Percentiles rank a stretch among this genome's conserved stretches.
phyloP scores from a whole-genome alignment of 2,797 vertebrate genomes.

The Pristis pectinata region DNA sequence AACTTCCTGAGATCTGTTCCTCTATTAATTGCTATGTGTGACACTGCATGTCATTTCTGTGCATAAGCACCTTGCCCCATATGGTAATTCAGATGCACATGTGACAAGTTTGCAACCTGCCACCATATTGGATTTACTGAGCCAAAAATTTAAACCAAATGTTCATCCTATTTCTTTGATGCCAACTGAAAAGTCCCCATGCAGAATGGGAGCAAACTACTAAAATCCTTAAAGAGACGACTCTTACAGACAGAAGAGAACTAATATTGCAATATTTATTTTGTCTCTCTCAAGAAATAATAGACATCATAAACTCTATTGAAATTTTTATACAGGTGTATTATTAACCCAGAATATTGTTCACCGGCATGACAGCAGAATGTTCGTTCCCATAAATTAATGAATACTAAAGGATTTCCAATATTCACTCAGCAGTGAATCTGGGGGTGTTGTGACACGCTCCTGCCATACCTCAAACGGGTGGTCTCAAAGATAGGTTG shows the following conservation, averaged over 20 bases:
- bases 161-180: conserved; percentile 26
- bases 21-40: conserved; percentile 35
- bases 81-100: conserved; percentile 34
- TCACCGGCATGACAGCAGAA: neutral
- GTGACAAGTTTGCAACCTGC: conserved; percentile 34
- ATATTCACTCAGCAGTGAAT: neutral
- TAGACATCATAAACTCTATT: neutral
- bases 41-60: conserved; percentile 35
- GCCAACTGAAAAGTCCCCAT: conserved; percentile 4
- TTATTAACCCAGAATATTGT: neutral
- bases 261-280: neutral
- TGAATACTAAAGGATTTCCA: neutral
- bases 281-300: neutral
- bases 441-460: neutral
- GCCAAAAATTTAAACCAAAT: conserved; percentile 34
- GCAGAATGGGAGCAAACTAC: neutral
- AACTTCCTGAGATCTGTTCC: conserved; percentile 36
- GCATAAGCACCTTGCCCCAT: conserved; percentile 24
- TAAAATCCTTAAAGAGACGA: neutral
- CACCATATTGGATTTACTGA: conserved; percentile 35
- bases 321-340: neutral
- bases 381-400: neutral
- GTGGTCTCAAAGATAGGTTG: no score
- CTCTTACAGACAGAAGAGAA: neutral
- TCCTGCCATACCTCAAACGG: neutral